Evolutionary conservation across 2,888 invertebrate genomes (phyloP).

Genomic region (Hipparchia semele): DNA sequence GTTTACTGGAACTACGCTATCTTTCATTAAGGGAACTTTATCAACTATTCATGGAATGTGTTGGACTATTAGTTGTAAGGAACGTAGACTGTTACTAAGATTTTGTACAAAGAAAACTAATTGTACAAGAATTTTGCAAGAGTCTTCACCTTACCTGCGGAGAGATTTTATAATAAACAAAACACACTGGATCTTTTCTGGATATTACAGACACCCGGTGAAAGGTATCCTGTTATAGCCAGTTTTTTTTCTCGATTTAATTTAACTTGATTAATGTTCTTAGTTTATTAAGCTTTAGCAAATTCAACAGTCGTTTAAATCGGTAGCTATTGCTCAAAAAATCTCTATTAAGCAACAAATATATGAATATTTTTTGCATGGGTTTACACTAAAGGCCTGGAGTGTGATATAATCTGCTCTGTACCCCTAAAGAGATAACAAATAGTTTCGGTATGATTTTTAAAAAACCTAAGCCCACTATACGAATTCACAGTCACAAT

Average conservation of each 20-base stretch:
- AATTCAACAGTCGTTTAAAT: neutral
- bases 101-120: slow-evolving; percentile 12
- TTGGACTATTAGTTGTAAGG: slow-evolving; percentile 5
- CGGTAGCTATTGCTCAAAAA: neutral
- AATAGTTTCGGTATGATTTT: no score
- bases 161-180: no score
- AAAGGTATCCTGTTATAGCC: neutral
- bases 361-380: no score
- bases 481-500: no score
- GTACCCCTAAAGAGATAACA: no score
- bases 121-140: neutral
- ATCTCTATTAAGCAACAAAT: no score
- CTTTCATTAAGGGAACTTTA: slow-evolving; percentile 17
- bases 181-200: no score
- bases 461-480: no score
- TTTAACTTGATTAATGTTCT: neutral
- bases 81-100: slow-evolving; percentile 8
- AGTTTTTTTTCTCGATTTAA: neutral
- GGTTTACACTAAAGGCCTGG: no score
- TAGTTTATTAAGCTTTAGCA: neutral
- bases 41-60: slow-evolving; percentile 12
- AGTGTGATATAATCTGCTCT: no score
- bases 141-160: neutral
- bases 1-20: neutral
- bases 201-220: neutral